Evolutionary conservation across 2,888 invertebrate genomes (phyloP), one percentile per base, ranked within the genome.

Genomic region (Synanthedon myopaeformis): DNA sequence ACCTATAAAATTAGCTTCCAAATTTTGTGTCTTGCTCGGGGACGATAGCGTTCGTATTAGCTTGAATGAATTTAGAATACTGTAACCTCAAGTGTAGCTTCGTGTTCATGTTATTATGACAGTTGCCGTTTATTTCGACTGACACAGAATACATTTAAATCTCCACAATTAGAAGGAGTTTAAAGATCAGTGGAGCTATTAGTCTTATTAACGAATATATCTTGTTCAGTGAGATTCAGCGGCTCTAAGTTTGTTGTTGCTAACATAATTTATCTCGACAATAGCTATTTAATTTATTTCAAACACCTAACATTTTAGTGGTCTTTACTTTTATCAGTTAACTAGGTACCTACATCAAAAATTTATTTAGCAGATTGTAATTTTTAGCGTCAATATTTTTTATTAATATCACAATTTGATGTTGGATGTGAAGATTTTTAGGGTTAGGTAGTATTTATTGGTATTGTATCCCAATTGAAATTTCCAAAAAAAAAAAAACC

Each of bases 111-210:
- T 74, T 84, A 82, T 82, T 83, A 78, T 84, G 81, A 81, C 82
- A 83, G 83, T 76, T 81, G 82, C 73, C 74, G 75, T 80, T 80
- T 78, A 79, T 84, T 78, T 67, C 57, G 51, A 74, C 66, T 66
- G 72, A 72, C 75, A 66, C 61, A 60, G 61, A 63, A 51, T 72
- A 74, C 67, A 72, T 69, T 70, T 71, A 63, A 70, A 60, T 52
- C 57, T 65, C 63, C 52, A 63, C 69, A 71, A 72, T 74, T 74
- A 74, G 69, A 73, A 68, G 64, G 64, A 67, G 62, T 67, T 63
- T 65, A 63, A 68, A 70, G 61, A 61, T 67, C 68, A 67, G 64
- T 67, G 62, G 61, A 58, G 62, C 63, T 67, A 70, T 70, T 70
- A 65, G 64, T 66, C 62, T 65, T 70, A 70, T 72, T 72, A 69